phyloP scores from a whole-genome alignment of 2,888 invertebrate species.

The Drosophila subsilvestris region DNA sequence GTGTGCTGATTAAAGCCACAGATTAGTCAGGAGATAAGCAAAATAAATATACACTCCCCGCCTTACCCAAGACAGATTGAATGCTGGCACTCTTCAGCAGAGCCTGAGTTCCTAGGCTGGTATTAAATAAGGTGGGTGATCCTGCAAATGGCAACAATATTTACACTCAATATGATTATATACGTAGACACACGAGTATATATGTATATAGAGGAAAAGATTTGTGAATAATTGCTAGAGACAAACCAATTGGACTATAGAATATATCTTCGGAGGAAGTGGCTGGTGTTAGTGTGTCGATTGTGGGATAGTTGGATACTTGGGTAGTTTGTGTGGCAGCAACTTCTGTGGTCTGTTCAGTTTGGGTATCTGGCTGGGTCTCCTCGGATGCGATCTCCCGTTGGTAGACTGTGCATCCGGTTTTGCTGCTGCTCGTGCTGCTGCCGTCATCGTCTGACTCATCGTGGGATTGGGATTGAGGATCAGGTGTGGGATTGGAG shows the following conservation, averaged over 20 bases:
- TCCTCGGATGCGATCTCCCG: constrained; percentile 2
- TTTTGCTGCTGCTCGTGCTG: constrained; percentile 48
- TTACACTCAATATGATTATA: background rate
- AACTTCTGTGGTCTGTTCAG: constrained; percentile 18
- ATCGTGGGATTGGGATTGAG: constrained; percentile 25
- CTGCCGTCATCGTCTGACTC: constrained; percentile 27
- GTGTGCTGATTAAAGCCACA: constrained; percentile 42
- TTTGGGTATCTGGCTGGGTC: constrained; percentile 36
- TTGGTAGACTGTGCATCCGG: constrained; percentile 37
- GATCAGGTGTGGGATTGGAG: constrained; percentile 22
- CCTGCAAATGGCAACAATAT: constrained; percentile 55
- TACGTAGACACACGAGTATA: background rate
- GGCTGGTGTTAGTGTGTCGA: constrained; percentile 73
- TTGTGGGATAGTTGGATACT: constrained; percentile 41
- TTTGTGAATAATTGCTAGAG: background rate
- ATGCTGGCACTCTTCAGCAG: constrained; percentile 48
- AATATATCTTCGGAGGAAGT: constrained; percentile 82
- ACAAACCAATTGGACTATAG: constrained; percentile 83
- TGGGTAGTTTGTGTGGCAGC: constrained; percentile 23
- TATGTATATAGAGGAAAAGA: background rate
- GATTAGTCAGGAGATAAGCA: background rate
- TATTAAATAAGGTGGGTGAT: constrained; percentile 71
- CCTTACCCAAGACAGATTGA: constrained; percentile 50
- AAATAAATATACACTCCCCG: background rate
- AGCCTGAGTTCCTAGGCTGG: constrained; percentile 50